Evolutionary conservation across 2,113 vertebrate species (phyloP), one percentile per base, ranked within the genome.

Genomic region (Elephantulus edwardii): DNA sequence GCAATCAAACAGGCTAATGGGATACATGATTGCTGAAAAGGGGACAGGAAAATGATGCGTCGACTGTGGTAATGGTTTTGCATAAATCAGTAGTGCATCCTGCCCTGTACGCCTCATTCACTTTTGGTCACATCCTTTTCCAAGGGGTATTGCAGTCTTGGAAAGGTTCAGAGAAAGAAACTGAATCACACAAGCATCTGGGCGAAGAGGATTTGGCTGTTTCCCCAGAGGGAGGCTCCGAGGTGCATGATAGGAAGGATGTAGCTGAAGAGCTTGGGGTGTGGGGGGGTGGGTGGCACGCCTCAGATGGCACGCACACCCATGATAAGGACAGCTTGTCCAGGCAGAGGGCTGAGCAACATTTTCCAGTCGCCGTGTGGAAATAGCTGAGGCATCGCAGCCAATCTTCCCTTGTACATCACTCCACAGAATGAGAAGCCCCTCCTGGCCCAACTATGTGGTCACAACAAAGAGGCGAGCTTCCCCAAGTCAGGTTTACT

Each of bases 1-100:
- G 84, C 91, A 56, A 83, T 95, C 93, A 95, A 75, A 97, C 94
- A 95, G 84, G 80, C 84, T 92, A 95, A 93, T 71, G 87, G 77
- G 91, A 95, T 91, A 81, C 96, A 70, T 2, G 12, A 60, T 40
- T 93, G 71, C 92, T 8, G 28, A 92, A 89, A 89, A 94, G 86
- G 93, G 89, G 77, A 22, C 35, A 38, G 89, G 82, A 94, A 94
- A 93, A 83, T 14, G 72, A 82, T 26, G 72, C 1, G 2, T 83
- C 42, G 3, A 28, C 58, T 4, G 44, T 13, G 42, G 71, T 0
- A 81, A 81, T 95, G 75, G 88, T 77, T 86, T 83, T 94, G 70
- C 94, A 72, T 95, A 77, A 95, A 89, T 95, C 88, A 76, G 8
- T 42, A 58, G 20, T 44, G 38, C 14, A 19, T 3, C 72, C 6